Evolutionary conservation across 1,140 invertebrate species (phyloP).

Genomic region (Odontomachus brunneus): DNA sequence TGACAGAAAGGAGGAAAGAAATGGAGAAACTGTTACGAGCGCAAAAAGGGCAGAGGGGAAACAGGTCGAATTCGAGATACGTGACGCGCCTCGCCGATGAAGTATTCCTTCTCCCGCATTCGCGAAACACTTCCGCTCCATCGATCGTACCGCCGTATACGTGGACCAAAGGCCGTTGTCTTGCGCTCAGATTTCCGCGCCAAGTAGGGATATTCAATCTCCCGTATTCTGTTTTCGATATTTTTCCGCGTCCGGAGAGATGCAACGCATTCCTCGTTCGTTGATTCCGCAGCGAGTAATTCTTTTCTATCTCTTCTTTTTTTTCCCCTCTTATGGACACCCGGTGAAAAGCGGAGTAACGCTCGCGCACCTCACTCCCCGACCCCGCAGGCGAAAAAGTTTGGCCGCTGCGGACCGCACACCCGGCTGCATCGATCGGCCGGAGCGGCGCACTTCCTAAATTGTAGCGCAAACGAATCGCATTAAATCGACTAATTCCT

Average conservation of each 20-base stretch:
- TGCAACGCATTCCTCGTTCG: background rate
- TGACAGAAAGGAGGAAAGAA: background rate
- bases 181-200: constrained; percentile 31
- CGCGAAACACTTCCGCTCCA: constrained; percentile 47
- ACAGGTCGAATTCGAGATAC: constrained; percentile 46
- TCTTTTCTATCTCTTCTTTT: background rate
- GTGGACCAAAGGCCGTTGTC: constrained; percentile 21
- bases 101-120: constrained; percentile 45
- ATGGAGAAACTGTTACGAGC: constrained; percentile 36
- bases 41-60: background rate
- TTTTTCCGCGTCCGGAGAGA: background rate
- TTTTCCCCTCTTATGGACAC: background rate
- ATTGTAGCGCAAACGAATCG: constrained; percentile 21
- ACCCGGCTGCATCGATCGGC: background rate
- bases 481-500: constrained; percentile 40
- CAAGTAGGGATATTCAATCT: constrained; percentile 16
- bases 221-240: background rate
- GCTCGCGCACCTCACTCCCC: too few relatives aligned
- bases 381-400: background rate
- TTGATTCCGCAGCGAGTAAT: constrained; percentile 29
- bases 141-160: constrained; percentile 27
- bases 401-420: background rate
- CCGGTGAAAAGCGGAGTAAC: background rate
- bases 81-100: constrained; percentile 55
- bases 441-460: background rate